Base-by-base conservation (phyloP, 2,113 vertebrate genomes). In the Aphyosemion australe region DNA sequence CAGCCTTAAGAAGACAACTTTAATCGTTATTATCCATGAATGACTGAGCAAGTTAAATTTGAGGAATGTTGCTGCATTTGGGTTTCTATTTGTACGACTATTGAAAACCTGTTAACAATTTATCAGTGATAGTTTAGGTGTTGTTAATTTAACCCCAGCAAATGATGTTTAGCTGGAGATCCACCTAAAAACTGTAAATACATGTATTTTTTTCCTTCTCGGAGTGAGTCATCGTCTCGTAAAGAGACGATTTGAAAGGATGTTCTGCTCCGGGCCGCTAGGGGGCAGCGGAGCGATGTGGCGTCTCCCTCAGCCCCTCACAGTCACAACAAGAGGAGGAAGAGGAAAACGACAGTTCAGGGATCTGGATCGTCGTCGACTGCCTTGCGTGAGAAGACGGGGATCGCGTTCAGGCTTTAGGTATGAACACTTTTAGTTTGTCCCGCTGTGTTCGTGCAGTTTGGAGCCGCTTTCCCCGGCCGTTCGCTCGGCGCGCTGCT, bases 321-420 rank as follows among this genome's bases (percentile, higher is more conserved):
- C 45, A 86, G 79, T 86, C 79, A 90, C 87, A 89, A 89, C 87
- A 90, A 90, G 86, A 87, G 81, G 83, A 90, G 88, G 88, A 91
- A 87, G 87, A 91, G 88, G 88, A 87, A 88, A 89, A 88, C 85
- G 83, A 89, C 90, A 87, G 86, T 82, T 83, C 61, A 77, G 88
- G 34, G 84, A 82, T 82, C 67, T 78, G 88, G 85, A 82, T 86
- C 90, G 84, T 89, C 90, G 88, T 90, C 88, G 87, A 87, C 86
- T 75, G 72, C 82, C 86, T 88, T 89, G 88, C 90, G 88, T 91
- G 88, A 91, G 88, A 91, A 90, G 86, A 86, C 76, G 57, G 75
- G 84, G 85, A 88, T 82, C 77, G 78, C 79, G 72, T 83, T 76
- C 87, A 72, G 85, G 82, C 82, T 88, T 81, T 80, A 65, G 87